Conservation (phyloP, 2,113 vertebrate species). For the Dipodomys spectabilis region DNA sequence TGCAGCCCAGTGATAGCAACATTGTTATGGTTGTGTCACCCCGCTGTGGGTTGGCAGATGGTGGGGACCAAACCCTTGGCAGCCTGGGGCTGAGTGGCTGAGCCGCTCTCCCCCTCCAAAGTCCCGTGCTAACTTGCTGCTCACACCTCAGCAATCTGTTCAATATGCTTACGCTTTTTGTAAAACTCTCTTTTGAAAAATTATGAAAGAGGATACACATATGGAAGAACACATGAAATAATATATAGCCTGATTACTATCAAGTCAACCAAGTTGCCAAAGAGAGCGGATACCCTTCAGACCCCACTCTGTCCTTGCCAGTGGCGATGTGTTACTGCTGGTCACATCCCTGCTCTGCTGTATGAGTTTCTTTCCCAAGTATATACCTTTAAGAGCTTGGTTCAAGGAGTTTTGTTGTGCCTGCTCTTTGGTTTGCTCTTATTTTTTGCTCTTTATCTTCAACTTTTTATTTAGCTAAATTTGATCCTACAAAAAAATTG, state of each 20-base stretch:
- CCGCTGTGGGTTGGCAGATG: rapidly evolving
- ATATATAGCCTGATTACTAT: background rate
- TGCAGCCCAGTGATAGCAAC: background rate
- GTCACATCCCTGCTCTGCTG: background rate
- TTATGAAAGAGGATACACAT: background rate
- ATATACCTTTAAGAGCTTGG: background rate
- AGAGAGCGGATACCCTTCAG: background rate
- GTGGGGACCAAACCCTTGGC: background rate
- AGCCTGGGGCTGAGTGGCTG: background rate
- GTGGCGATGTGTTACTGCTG: background rate
- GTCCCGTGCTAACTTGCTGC: background rate
- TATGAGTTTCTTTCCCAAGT: background rate
- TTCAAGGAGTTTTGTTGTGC: background rate
- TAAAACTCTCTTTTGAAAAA: slow-evolving; percentile 10
- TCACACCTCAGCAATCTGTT: background rate
- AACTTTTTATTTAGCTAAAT: slow-evolving; percentile 32
- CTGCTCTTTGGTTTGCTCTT: background rate
- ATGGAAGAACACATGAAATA: background rate
- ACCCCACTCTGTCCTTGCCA: background rate
- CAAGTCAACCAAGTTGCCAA: background rate
- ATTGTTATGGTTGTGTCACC: background rate
- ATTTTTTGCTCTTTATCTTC: background rate
- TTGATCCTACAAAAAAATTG: background rate
- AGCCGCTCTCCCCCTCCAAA: background rate
- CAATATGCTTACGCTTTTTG: slow-evolving; percentile 1